A percentile compares a stretch with the other conserved stretches of the same genome.
phyloP scores from a whole-genome alignment of 1,140 invertebrate genomes.

The Orussus abietinus region DNA sequence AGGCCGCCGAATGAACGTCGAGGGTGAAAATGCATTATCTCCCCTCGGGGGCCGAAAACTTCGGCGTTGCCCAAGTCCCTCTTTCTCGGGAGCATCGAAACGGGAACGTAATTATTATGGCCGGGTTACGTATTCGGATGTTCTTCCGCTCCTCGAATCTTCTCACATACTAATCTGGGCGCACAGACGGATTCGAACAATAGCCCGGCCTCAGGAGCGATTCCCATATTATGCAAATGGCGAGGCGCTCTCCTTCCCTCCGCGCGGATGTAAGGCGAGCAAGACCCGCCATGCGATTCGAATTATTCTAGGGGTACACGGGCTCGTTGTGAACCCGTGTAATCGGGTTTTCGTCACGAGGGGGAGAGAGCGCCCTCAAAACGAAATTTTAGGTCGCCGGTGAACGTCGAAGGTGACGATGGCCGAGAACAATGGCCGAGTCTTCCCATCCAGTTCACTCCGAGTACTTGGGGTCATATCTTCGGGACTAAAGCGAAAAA shows the following conservation, averaged over 20 bases:
- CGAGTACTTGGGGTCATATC: too few species aligned
- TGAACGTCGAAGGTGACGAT: too few species aligned
- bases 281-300: neutral
- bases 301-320: neutral
- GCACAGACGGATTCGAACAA: conserved; percentile 37
- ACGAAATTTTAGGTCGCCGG: too few species aligned
- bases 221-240: conserved; percentile 47
- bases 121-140: conserved; percentile 47
- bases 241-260: conserved; percentile 24
- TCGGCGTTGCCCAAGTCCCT: conserved; percentile 1
- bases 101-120: conserved; percentile 41
- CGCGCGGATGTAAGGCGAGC: too few species aligned
- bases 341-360: too few species aligned
- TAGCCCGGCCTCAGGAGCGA: conserved; percentile 31
- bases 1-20: too few species aligned
- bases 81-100: conserved; percentile 10
- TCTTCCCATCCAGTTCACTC: too few species aligned
- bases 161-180: conserved; percentile 40
- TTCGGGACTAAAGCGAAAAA: too few species aligned
- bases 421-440: too few species aligned
- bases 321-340: too few species aligned
- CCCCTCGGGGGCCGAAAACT: neutral
- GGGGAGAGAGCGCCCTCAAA: too few species aligned
- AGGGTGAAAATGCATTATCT: too few species aligned
- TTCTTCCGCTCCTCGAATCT: conserved; percentile 41